These are phyloP conservation scores for Oedothorax gibbosus DNA, from an alignment of 1,140 invertebrate species.

Conservation along the genomic window DNA sequence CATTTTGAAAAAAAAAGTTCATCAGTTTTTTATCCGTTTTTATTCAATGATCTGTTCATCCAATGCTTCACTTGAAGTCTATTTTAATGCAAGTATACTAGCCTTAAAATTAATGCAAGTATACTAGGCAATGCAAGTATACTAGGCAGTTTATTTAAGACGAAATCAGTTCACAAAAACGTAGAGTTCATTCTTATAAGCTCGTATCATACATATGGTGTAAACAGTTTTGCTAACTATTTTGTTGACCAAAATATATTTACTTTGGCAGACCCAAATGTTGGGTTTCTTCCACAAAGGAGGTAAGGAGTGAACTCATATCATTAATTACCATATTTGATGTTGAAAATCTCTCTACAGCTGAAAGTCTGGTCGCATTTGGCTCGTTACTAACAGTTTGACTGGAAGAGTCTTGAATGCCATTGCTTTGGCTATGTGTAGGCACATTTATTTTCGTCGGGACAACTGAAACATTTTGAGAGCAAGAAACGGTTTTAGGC, in stretches of 20 bases:
- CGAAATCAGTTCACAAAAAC: too few species aligned
- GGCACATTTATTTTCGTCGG: constrained; percentile 8
- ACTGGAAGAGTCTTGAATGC: constrained; percentile 17
- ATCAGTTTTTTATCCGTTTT: too few species aligned
- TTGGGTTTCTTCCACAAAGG: constrained; percentile 91
- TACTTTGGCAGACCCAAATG: constrained; percentile 88
- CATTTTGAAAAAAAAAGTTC: too few species aligned
- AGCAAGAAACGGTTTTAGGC: background rate
- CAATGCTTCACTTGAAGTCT: too few species aligned
- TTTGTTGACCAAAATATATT: background rate
- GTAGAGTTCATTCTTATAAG: too few species aligned
- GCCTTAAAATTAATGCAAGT: too few species aligned
- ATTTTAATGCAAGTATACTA: too few species aligned
- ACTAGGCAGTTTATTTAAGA: too few species aligned
- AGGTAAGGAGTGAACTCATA: constrained; percentile 90
- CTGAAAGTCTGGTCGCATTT: background rate
- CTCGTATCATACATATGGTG: too few species aligned
- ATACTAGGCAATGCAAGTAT: too few species aligned
- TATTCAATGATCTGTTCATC: too few species aligned
- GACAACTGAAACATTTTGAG: constrained; percentile 15
- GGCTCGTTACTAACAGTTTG: background rate
- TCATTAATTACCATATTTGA: constrained; percentile 95
- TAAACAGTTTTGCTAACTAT: too few species aligned
- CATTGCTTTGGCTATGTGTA: background rate
- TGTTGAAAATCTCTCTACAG: constrained; percentile 72